Base-by-base conservation (phyloP, 2,797 vertebrate genomes). In the Gallirallus australis region DNA sequence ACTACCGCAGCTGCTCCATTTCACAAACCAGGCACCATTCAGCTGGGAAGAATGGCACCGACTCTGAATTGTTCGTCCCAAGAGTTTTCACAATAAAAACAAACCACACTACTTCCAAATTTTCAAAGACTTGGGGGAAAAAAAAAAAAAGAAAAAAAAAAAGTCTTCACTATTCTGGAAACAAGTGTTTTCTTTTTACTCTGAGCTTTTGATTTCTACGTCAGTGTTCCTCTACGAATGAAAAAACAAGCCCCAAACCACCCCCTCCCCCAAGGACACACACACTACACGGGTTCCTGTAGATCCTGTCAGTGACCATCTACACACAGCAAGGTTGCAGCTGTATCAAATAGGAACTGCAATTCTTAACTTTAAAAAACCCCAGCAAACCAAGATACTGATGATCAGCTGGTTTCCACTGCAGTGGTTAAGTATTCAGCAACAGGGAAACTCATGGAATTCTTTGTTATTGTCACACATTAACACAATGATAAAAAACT, bases 51-150 rank as follows among this genome's bases (percentile, higher is more conserved):
- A 98, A 98, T 97, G 97, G 97, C 97, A 93, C 89, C 81, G 96
- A 96, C 97, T 97, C 94, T 89, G 98, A 98, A 98, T 98, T 98
- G 97, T 98, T 98, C 97, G 96, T 97, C 92, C 95, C 86, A 96
- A 98, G 97, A 95, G 89, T 96, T 97, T 97, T 88, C 96, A 97
- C 97, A 98, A 97, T 97, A 98, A 98, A 97, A 98, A 98, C 97
- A 98, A 98, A 98, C 97, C 96, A 92, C 91, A 93, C 95, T 95
- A 97, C 96, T 97, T 96, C 97, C 96, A 97, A 96, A 97, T 98
- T 98, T 98, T 96, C 97, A 98, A 98, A 97, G 96, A 96, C 95
- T 94, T 96, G 50, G 37, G 37, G 37, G 37, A 37, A 11, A 37
- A 28, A 59, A 94, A 89, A 59, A 12, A 76, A 59, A 66, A 68